Base-by-base conservation (phyloP, 2,797 vertebrate genomes). In the Phoebastria nigripes region DNA sequence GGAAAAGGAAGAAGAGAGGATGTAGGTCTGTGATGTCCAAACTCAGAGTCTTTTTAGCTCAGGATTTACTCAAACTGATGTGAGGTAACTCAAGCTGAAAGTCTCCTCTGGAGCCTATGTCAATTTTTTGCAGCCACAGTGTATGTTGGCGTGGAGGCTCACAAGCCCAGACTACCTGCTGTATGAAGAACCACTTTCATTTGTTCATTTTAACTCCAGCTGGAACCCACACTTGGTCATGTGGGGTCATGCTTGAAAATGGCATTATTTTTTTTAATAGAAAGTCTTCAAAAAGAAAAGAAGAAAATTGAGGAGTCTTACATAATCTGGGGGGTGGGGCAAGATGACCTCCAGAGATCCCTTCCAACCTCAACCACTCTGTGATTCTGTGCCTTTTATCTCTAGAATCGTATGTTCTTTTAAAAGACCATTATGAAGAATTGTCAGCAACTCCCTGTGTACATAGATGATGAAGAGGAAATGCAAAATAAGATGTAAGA, bases 371-470 rank as follows among this genome's bases (percentile, higher is more conserved):
- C 72, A 74, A 46, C 22, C 12, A 2, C 26, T 63, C 16, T 8
- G 25, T 4, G 4, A 63, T 42, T 61, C 20, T 35, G 15, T 44
- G n/a, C 2, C 59, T 51, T 81, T 37, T n/a, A 22, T 39, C 54
- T 65, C 56, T 25, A 8, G 49, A 95, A 33, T 4, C 3, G 0
- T 10, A 9, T 0, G 0, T n/a, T 42, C 29, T 42, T 92, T 46
- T 42, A n/a, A 46, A 79, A 66, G 5, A 28, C 3, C 41, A 11
- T 18, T 15, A 46, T 15, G 37, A 84, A 37, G 16, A 46, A 65
- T 2, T 72, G 17, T 33, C 73, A 84, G 56, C 86, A 81, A 56
- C 28, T 82, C 42, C 25, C 63, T 9, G 5, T 35, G 28, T 35
- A 65, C 18, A 12, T 0, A 47, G 29, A 55, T 5, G 15, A 72